Base-by-base conservation (phyloP, 2,797 vertebrate genomes). In the Melopsittacus undulatus region DNA sequence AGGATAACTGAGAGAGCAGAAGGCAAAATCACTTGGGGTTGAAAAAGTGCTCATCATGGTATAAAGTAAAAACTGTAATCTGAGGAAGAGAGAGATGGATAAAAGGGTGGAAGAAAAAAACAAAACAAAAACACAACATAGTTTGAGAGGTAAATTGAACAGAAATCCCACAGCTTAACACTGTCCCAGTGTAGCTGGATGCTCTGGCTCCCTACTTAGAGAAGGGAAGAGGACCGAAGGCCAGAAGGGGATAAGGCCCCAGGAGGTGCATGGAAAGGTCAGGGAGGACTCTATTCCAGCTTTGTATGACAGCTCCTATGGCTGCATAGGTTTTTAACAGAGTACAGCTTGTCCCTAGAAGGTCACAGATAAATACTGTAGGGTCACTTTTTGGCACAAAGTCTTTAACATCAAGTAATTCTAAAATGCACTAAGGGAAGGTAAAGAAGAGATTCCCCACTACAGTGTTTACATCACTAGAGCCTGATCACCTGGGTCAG, bases 361-460 rank as follows among this genome's bases (percentile, higher is more conserved):
- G 43, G 68, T 77, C 64, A 74, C 26, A 51, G 49, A 73, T 92
- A 83, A 92, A 90, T 67, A 84, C 40, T 69, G 29, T 42, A 62
- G 81, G 59, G 89, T 56, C 62, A 52, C n/a, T 34, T 93, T 94
- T 91, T 89, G 79, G 87, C 92, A 96, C 89, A 90, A 81, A 59
- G 69, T 38, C n/a, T 83, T 82, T 48, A 63, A 88, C 4, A 27
- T 80, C n/a, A 90, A 73, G 51, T 72, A 8, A 64, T 82, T 91
- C 62, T 87, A 75, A 95, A 90, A 88, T 62, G 9, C 4, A 90
- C 72, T 67, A 87, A 70, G 38, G 61, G 82, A 89, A 93, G 34
- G 46, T 24, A 84, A 74, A 59, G n/a, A 42, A 91, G 42, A 81
- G 11, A 54, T 56, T 89, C 68, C 83, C 63, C 61, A 67, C 69